These are phyloP conservation scores for Tetranychus urticae DNA, from an alignment of 1,140 invertebrate genomes.

Conservation along the genomic window DNA sequence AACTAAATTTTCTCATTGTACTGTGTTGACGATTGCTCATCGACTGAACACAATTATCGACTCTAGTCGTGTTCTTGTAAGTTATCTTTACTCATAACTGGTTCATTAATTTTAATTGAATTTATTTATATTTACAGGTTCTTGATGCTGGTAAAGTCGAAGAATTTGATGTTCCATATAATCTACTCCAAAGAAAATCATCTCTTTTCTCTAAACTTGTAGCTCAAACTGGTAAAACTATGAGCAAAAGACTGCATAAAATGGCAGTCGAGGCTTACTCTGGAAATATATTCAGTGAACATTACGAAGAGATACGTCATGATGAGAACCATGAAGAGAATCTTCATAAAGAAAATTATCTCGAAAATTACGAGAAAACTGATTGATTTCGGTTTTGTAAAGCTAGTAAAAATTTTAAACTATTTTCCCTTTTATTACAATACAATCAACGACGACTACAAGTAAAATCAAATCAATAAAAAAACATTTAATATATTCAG, in stretches of 20 bases:
- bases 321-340: too few relatives aligned
- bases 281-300: too few relatives aligned
- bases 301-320: too few relatives aligned
- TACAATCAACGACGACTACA: too few relatives aligned
- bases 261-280: neutral
- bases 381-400: too few relatives aligned
- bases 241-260: neutral
- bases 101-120: neutral
- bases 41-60: slow-evolving; percentile 59
- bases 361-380: too few relatives aligned
- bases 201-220: slow-evolving; percentile 10
- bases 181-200: slow-evolving; percentile 1
- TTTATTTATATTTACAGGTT: slow-evolving; percentile 6
- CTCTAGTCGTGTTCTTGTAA: slow-evolving; percentile 32
- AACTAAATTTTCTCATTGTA: slow-evolving; percentile 48
- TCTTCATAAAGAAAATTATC: too few relatives aligned
- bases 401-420: too few relatives aligned
- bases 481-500: too few relatives aligned
- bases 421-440: too few relatives aligned
- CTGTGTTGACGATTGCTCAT: slow-evolving; percentile 80
- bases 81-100: neutral
- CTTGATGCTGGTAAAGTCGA: slow-evolving; percentile 6
- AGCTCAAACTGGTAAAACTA: slow-evolving; percentile 5
- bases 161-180: slow-evolving; percentile 6
- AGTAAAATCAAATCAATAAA: too few relatives aligned